phyloP scores from a whole-genome alignment of 2,888 invertebrate genomes.

The Dolomedes plantarius region DNA sequence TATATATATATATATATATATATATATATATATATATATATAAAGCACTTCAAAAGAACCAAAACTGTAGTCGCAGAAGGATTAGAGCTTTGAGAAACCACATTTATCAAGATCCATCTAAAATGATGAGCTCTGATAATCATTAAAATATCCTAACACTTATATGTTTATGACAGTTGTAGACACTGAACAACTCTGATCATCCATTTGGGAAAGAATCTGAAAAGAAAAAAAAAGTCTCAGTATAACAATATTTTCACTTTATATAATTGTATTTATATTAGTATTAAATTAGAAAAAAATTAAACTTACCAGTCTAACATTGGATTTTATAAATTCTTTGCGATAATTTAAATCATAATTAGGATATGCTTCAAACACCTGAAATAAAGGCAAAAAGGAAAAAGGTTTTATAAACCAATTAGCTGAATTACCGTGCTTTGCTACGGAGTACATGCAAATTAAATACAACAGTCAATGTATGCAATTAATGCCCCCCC shows the following conservation, averaged over 20 bases:
- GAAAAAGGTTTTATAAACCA: too few species aligned
- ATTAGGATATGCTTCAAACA: constrained; percentile 65
- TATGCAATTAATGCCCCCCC: too few species aligned
- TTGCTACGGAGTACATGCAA: too few species aligned
- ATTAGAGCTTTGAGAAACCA: not conserved
- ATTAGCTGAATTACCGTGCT: too few species aligned
- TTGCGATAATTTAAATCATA: constrained; percentile 62
- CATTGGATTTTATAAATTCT: constrained; percentile 65
- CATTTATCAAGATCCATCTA: too few species aligned
- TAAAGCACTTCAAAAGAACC: too few species aligned
- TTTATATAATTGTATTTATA: too few species aligned
- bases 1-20: too few species aligned
- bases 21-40: too few species aligned
- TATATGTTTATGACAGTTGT: constrained; percentile 59
- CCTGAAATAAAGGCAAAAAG: too few species aligned
- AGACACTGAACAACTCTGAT: constrained; percentile 50
- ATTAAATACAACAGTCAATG: too few species aligned
- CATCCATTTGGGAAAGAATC: constrained; percentile 66
- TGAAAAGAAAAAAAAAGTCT: constrained; percentile 4
- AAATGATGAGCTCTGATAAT: not conserved
- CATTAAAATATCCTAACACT: not conserved
- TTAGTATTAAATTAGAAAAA: too few species aligned
- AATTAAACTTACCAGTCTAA: constrained; percentile 49
- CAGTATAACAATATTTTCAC: not conserved
- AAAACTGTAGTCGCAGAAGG: not conserved